Percentiles rank a stretch among this genome's conserved stretches.
Evolutionary conservation across 2,113 vertebrate species (phyloP).

Genomic region (Alexandromys fortis): DNA sequence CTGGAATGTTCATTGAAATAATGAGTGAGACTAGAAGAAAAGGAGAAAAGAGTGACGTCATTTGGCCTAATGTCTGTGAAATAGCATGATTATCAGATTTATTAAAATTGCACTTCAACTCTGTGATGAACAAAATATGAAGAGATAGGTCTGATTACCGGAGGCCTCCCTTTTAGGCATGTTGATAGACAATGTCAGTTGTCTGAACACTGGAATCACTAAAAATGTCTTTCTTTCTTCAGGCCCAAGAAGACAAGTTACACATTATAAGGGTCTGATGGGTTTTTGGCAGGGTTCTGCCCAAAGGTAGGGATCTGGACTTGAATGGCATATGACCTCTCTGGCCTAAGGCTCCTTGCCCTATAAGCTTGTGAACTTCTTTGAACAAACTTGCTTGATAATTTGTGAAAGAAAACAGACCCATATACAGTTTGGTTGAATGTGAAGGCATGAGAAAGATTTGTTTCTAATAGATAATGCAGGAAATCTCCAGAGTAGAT

Average conservation of each 20-base stretch:
- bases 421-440: slow-evolving; percentile 59
- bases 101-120: slow-evolving; percentile 1
- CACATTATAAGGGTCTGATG: slow-evolving; percentile 9
- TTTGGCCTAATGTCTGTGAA: slow-evolving; percentile 33
- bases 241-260: slow-evolving; percentile 13
- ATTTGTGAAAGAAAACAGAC: slow-evolving; percentile 72
- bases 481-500: slow-evolving; percentile 17
- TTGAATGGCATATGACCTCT: slow-evolving; percentile 41
- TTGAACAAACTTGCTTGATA: slow-evolving; percentile 72
- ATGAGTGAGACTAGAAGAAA: background rate
- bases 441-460: slow-evolving; percentile 20
- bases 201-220: slow-evolving; percentile 19
- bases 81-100: slow-evolving; percentile 4
- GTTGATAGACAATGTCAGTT: background rate
- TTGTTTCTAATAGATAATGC: slow-evolving; percentile 32
- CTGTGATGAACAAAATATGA: slow-evolving; percentile 31
- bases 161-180: slow-evolving; percentile 48
- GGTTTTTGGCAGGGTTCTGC: slow-evolving; percentile 47
- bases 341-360: slow-evolving; percentile 39
- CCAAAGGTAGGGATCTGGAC: slow-evolving; percentile 46
- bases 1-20: slow-evolving; percentile 10
- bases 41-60: background rate
- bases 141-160: slow-evolving; percentile 52
- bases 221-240: slow-evolving; percentile 48
- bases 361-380: slow-evolving; percentile 60